These are phyloP conservation scores for Neopelma chrysocephalum DNA, from an alignment of 2,797 vertebrate species.

Conservation along the genomic window DNA sequence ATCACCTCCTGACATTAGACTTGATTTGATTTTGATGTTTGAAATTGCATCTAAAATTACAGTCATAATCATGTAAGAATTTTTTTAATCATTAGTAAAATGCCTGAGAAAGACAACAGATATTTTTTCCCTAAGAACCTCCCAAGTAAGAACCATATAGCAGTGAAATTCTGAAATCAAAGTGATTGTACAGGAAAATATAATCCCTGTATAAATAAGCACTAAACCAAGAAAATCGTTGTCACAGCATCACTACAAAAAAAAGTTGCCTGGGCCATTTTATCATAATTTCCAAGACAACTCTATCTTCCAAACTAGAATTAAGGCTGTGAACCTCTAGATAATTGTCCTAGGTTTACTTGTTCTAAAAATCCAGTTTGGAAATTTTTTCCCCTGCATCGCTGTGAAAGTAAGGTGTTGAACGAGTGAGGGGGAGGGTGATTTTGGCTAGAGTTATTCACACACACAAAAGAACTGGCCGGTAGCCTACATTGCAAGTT, in stretches of 20 bases:
- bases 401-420: no score
- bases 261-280: not conserved
- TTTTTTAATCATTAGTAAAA: not conserved
- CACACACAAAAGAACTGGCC: no score
- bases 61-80: not conserved
- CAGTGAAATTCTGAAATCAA: not conserved
- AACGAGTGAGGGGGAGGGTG: no score
- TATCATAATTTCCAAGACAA: not conserved
- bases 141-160: not conserved
- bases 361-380: no score
- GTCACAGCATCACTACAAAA: not conserved
- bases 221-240: not conserved
- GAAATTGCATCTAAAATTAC: not conserved
- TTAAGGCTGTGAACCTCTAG: not conserved
- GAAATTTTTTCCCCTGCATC: no score
- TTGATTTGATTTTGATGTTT: not conserved
- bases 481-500: no score
- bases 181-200: not conserved
- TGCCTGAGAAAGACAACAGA: not conserved
- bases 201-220: not conserved
- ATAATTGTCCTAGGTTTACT: not conserved
- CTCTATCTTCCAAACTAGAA: not conserved
- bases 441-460: no score
- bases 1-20: not conserved
- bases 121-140: not conserved